phyloP scores from a whole-genome alignment of 2,888 invertebrate genomes.

The Marronus borbonicus region DNA sequence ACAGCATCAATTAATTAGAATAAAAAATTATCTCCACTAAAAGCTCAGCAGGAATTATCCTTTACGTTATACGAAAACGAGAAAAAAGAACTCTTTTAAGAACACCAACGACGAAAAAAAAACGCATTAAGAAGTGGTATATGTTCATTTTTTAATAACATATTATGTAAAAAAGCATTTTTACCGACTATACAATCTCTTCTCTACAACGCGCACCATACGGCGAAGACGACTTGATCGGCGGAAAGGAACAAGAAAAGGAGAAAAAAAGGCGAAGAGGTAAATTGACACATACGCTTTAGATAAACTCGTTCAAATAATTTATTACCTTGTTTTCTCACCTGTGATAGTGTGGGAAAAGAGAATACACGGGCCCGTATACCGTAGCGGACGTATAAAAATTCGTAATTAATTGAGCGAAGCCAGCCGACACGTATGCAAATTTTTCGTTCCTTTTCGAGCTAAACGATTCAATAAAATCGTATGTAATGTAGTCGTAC shows the following conservation, averaged over 20 bases:
- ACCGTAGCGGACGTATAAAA: constrained; percentile 7
- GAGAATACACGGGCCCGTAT: background rate
- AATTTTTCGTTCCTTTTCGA: constrained; percentile 11
- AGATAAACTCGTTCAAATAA: constrained; percentile 32
- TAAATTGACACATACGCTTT: constrained; percentile 22
- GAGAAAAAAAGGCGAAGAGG: constrained; percentile 2
- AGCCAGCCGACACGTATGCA: constrained; percentile 6
- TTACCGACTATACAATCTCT: background rate
- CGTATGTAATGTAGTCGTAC: background rate
- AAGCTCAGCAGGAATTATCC: too few relatives aligned
- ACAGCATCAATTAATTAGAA: too few relatives aligned
- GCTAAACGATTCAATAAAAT: constrained; percentile 4
- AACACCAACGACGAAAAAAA: too few relatives aligned
- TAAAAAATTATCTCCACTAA: too few relatives aligned
- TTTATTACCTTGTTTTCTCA: constrained; percentile 35
- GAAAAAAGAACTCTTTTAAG: too few relatives aligned
- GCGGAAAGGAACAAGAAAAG: background rate
- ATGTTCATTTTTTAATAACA: too few relatives aligned
- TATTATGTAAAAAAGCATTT: constrained; percentile 3
- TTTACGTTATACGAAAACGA: too few relatives aligned
- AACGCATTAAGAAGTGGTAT: too few relatives aligned
- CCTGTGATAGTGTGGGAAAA: constrained; percentile 38
- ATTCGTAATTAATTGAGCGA: constrained; percentile 16
- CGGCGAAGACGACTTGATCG: background rate
- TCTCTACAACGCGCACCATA: background rate